A percentile compares a stretch with the other conserved stretches of the same genome.
These are phyloP conservation scores for Lasioglossum oenotherae DNA, from an alignment of 2,888 invertebrate genomes.

Conservation along the genomic window DNA sequence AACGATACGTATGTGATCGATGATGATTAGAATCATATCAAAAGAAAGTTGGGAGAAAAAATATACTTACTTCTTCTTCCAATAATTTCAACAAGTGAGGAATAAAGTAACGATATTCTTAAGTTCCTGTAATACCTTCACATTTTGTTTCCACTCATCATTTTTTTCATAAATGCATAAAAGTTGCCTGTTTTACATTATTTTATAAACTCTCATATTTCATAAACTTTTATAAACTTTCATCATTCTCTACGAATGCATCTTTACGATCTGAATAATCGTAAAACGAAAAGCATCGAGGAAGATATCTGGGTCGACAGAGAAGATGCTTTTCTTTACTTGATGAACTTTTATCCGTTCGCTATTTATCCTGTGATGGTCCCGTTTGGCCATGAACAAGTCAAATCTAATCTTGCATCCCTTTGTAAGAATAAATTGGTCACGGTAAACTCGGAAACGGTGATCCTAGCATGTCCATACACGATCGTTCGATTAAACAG, in stretches of 20 bases:
- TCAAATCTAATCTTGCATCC: background rate
- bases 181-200: too few relatives aligned
- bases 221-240: background rate
- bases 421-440: background rate
- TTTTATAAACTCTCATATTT: too few relatives aligned
- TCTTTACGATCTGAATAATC: background rate
- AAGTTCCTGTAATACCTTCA: too few relatives aligned
- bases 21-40: background rate
- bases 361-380: background rate
- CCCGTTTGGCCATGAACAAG: background rate
- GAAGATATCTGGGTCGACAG: background rate
- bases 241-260: too few relatives aligned
- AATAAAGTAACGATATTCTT: too few relatives aligned
- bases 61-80: too few relatives aligned
- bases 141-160: too few relatives aligned
- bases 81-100: too few relatives aligned
- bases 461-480: background rate
- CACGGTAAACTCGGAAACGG: background rate
- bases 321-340: background rate
- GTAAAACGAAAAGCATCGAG: background rate
- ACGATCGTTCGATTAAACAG: background rate
- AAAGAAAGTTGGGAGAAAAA: background rate
- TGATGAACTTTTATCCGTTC: background rate
- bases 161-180: background rate
- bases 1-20: background rate